Base-by-base conservation (phyloP, 2,888 invertebrate species). In the Ernsta delagoae region DNA sequence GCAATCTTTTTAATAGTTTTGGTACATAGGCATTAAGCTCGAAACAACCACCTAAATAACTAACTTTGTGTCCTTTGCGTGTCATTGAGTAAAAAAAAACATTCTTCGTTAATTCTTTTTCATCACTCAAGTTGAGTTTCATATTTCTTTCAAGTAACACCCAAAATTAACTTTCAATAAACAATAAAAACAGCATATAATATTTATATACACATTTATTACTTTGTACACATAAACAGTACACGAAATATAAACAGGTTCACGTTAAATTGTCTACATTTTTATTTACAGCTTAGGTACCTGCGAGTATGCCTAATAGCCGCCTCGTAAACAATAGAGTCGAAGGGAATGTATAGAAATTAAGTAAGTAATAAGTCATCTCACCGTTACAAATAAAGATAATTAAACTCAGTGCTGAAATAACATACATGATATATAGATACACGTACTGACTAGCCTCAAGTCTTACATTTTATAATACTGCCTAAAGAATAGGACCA, bases 181-280 rank as follows among this genome's bases (percentile, higher is more conserved):
- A 7, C 9, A 9, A 43, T 43, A 9, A 54, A 74, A 63, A 71
- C 43, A 57, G 60, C 64, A 54, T 70, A 71, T 78, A n/a, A n/a
- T n/a, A n/a, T n/a, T 84, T 88, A 87, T 90, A 83, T 90, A 90
- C 89, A 91, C 87, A 87, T 92, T 92, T 91, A 92, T 90, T 90
- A 88, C 85, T 82, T 83, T 86, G 74, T 77, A 88, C 91, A 92
- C 89, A 88, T 87, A 85, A 64, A 70, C 50, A 86, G 87, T 90
- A 90, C 83, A 88, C 89, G 86, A 79, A 80, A 48, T 88, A 87
- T 85, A 87, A 54, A 89, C 86, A 90, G 79, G 84, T 86, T 81
- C 83, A 86, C 85, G 79, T 78, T 12, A 56, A 62, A 48, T 24
- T 71, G 85, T 82, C 36, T 86, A 83, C 83, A 79, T 87, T 88